Evolutionary conservation across 35 echinoderm and acorn worm genomes (phyloP).

Genomic region (Holothuria glaberrima): DNA sequence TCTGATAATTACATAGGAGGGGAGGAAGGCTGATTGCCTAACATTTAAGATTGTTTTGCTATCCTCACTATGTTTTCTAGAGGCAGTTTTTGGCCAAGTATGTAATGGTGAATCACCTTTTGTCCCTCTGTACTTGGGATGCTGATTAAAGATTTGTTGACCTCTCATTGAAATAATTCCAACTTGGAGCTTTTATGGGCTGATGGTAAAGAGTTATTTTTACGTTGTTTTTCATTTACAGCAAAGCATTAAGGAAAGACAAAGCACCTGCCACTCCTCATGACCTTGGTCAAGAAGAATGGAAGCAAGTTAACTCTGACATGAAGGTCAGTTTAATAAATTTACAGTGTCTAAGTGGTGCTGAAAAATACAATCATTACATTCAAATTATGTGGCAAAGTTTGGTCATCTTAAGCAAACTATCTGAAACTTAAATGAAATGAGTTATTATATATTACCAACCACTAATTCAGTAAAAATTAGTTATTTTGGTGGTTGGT

Average conservation of each 20-base stretch:
- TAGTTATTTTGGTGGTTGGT: too few relatives aligned
- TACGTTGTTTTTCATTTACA: conserved; percentile 52
- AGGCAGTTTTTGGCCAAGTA: too few relatives aligned
- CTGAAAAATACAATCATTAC: background rate
- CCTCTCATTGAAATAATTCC: too few relatives aligned
- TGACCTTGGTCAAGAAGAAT: conserved; percentile 79
- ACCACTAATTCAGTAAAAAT: too few relatives aligned
- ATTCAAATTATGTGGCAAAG: background rate
- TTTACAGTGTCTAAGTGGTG: background rate
- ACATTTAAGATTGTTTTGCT: too few relatives aligned
- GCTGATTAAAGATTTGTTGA: too few relatives aligned
- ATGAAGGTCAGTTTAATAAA: conserved; percentile 70
- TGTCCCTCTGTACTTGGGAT: too few relatives aligned
- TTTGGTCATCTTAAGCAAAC: background rate
- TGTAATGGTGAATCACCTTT: too few relatives aligned
- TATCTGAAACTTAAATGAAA: background rate
- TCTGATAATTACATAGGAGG: too few relatives aligned
- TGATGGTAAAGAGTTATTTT: background rate
- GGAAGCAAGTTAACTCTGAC: conserved; percentile 64
- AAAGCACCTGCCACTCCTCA: conserved; percentile 53
- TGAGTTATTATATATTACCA: conserved; percentile 41
- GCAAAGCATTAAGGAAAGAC: conserved; percentile 76
- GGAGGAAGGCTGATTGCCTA: too few relatives aligned
- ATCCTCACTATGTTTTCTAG: too few relatives aligned
- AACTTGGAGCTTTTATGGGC: too few relatives aligned